Percentiles rank a stretch among this genome's conserved stretches.
Evolutionary conservation across 2,113 vertebrate species (phyloP).

Genomic region (Arvicanthis niloticus): DNA sequence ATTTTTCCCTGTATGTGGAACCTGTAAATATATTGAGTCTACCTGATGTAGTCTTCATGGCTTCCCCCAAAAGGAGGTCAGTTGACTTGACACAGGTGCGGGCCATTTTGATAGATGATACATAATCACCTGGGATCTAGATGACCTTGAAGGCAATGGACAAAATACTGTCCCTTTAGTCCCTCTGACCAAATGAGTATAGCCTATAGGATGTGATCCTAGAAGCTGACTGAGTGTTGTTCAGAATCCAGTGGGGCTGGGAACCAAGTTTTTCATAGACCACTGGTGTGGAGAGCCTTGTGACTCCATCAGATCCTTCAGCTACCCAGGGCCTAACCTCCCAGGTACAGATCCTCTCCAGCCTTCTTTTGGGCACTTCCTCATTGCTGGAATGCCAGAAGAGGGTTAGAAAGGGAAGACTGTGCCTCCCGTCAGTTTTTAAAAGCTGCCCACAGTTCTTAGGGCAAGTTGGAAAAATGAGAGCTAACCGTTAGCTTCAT

Average conservation of each 20-base stretch:
- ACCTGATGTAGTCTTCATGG: background rate
- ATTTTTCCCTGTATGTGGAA: background rate
- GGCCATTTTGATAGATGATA: background rate
- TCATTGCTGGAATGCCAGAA: background rate
- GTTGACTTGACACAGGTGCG: background rate
- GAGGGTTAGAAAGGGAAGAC: too few species aligned
- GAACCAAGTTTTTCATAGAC: background rate
- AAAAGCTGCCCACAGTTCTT: background rate
- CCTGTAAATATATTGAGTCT: background rate
- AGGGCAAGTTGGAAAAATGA: background rate
- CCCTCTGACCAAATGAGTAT: background rate
- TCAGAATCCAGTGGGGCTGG: background rate
- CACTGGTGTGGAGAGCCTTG: too few species aligned
- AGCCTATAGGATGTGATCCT: background rate
- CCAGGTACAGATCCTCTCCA: background rate
- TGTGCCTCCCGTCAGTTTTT: background rate
- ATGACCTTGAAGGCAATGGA: background rate
- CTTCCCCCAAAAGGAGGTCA: background rate
- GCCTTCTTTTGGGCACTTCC: background rate
- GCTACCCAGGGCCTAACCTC: background rate
- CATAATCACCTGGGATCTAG: background rate
- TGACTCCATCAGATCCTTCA: background rate
- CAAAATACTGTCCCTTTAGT: background rate
- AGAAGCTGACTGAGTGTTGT: rapidly evolving
- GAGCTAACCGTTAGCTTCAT: background rate